Percentiles rank a stretch among this genome's conserved stretches.
Evolutionary conservation across 2,888 invertebrate species (phyloP).

Genomic region (Drosophila barbarae): DNA sequence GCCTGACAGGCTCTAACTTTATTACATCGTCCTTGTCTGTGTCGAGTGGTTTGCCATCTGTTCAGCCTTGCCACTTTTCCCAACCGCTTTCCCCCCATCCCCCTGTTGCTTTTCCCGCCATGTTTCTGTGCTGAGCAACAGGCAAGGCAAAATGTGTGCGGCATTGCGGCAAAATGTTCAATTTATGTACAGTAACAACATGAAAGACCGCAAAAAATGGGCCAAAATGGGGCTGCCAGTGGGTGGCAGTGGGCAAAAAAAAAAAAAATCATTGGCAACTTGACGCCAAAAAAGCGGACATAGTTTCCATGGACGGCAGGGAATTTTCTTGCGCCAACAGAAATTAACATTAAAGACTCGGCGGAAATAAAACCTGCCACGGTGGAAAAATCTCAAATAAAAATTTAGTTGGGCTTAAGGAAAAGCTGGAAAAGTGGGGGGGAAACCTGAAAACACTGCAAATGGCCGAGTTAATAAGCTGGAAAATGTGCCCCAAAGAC

Average conservation of each 20-base stretch:
- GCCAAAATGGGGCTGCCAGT: constrained; percentile 3
- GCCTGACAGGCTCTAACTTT: constrained; percentile 69
- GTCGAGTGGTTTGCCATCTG: constrained; percentile 52
- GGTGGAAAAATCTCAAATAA: constrained; percentile 6
- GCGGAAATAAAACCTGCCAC: constrained; percentile 43
- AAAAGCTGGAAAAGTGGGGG: not conserved
- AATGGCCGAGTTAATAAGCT: constrained; percentile 60
- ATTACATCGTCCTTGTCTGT: constrained; percentile 62
- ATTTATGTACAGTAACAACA: constrained; percentile 57
- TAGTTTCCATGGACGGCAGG: constrained; percentile 40
- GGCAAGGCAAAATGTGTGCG: constrained; percentile 58
- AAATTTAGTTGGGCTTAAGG: constrained; percentile 11
- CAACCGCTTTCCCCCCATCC: no score
- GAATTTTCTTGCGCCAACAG: constrained; percentile 5
- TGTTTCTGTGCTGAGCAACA: constrained; percentile 48
- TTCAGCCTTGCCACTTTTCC: constrained; percentile 23
- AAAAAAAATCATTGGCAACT: constrained; percentile 35
- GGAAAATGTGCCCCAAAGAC: constrained; percentile 56
- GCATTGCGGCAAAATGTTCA: constrained; percentile 68
- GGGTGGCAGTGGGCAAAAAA: constrained; percentile 12
- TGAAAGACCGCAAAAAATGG: constrained; percentile 25
- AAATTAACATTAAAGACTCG: constrained; percentile 48
- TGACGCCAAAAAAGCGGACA: constrained; percentile 28
- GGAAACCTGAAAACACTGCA: constrained; percentile 15
- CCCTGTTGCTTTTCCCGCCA: not conserved